Evolutionary conservation across 1,140 invertebrate genomes (phyloP), one percentile per base, ranked within the genome.

Genomic region (Aphelenchoides fujianensis): DNA sequence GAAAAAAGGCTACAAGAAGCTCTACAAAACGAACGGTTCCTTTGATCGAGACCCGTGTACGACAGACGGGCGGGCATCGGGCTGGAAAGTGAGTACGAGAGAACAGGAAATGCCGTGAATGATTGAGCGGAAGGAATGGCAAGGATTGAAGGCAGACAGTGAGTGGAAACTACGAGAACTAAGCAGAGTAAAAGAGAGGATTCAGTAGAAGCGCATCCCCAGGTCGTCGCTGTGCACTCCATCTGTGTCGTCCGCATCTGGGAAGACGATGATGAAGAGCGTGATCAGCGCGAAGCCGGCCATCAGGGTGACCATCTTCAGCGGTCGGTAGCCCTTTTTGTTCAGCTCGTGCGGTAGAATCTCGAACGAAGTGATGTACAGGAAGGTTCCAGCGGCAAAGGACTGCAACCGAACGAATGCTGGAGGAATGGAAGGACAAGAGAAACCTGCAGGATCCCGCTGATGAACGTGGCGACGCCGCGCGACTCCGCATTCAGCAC

Each of bases 331-430:
- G 23, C 84, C 81, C 35, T 57, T 71, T 62, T 79, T 69, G 62
- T 78, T 78, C 9, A 87, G 79, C 67, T 87, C 87, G 71, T 86
- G 82, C 7, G 86, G 93, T 28, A 96, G 85, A 28, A 96, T 91
- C 87, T 96, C 94, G 83, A 92, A 92, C 35, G 94, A 91, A 0
- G 92, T 93, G 48, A 95, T 91, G 85, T 95, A 96, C 0, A 96
- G 86, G 54, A 96, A 89, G 1, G 92, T 95, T 52, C 94, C 94
- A 53, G 91, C 92, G n/a, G 93, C 92, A 35, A 95, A 81, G 48
- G 23, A 19, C 5, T 59, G 12, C 19, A 59, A 35, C 59, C 23
- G 28, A 52, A 64, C 5, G 5, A 32, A 64, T 9, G 23, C 3
- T 5, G 3, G 3, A 2, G 63, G 61, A 36, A 71, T n/a, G n/a